Evolutionary conservation across 2,797 vertebrate genomes (phyloP).

Genomic region (Bovichtus variegatus): DNA sequence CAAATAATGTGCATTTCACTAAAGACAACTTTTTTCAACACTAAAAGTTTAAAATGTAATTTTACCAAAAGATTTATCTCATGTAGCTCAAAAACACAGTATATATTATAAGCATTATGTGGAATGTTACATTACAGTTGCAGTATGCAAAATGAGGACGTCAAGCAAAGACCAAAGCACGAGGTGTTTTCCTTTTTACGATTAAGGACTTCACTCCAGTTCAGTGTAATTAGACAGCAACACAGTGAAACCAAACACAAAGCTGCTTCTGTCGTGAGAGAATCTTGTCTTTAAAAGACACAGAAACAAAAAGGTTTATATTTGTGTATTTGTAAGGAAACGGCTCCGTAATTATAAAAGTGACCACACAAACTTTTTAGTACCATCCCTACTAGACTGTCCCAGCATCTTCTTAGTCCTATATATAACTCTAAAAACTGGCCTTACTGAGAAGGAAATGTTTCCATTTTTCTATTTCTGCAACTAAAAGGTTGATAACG

Average conservation of each 20-base stretch:
- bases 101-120: background rate
- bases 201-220: background rate
- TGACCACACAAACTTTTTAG: background rate
- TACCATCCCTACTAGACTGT: constrained; percentile 12
- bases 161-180: background rate
- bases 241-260: background rate
- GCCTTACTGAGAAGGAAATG: background rate
- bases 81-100: background rate
- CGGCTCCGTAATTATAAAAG: background rate
- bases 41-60: background rate
- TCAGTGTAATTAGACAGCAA: background rate
- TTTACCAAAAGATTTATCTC: background rate
- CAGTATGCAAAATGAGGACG: background rate
- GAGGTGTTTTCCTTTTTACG: background rate
- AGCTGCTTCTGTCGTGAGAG: background rate
- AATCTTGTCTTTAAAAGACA: background rate
- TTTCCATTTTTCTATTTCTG: background rate
- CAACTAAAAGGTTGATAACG: background rate
- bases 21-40: background rate
- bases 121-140: background rate
- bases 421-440: background rate
- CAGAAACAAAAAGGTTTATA: background rate
- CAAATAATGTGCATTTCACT: background rate
- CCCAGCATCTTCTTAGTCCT: background rate
- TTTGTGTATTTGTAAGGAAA: background rate